These are phyloP conservation scores for Melolontha melolontha DNA, from an alignment of 2,888 invertebrate genomes.

Conservation along the genomic window DNA sequence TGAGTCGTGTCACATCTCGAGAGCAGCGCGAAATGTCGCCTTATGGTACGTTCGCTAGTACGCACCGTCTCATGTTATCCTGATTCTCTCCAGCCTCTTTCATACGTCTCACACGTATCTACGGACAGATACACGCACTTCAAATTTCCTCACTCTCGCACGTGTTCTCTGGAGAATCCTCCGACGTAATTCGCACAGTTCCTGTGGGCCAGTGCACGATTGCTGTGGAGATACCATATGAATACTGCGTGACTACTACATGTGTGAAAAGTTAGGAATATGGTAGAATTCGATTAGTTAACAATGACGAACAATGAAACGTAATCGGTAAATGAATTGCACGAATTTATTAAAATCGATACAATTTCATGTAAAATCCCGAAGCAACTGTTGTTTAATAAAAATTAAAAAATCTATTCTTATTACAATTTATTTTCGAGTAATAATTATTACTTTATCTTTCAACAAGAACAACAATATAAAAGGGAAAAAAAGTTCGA, in stretches of 20 bases:
- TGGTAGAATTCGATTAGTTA: constrained; percentile 24
- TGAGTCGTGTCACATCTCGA: constrained; percentile 56
- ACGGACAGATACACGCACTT: not conserved
- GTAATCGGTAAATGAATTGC: too few species aligned
- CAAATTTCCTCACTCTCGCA: constrained; percentile 9
- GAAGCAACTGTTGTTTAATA: too few species aligned
- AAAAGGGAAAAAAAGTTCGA: too few species aligned
- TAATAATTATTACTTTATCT: too few species aligned
- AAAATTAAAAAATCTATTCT: too few species aligned
- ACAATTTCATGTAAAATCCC: too few species aligned
- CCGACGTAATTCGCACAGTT: constrained; percentile 63
- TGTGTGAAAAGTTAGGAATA: constrained; percentile 18
- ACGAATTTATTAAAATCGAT: too few species aligned
- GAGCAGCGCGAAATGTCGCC: constrained; percentile 52
- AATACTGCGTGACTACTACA: constrained; percentile 56
- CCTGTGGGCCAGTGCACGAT: constrained; percentile 62
- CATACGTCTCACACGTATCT: constrained; percentile 3
- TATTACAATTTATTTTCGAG: too few species aligned
- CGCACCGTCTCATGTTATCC: constrained; percentile 33
- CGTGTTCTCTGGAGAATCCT: constrained; percentile 54
- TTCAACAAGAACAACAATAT: too few species aligned
- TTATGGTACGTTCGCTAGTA: constrained; percentile 57
- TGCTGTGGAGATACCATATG: constrained; percentile 62
- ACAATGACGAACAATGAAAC: too few species aligned
- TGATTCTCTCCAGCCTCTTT: not conserved